These are phyloP conservation scores for Drosophila infuscata DNA, from an alignment of 2,888 invertebrate genomes.

Conservation along the genomic window DNA sequence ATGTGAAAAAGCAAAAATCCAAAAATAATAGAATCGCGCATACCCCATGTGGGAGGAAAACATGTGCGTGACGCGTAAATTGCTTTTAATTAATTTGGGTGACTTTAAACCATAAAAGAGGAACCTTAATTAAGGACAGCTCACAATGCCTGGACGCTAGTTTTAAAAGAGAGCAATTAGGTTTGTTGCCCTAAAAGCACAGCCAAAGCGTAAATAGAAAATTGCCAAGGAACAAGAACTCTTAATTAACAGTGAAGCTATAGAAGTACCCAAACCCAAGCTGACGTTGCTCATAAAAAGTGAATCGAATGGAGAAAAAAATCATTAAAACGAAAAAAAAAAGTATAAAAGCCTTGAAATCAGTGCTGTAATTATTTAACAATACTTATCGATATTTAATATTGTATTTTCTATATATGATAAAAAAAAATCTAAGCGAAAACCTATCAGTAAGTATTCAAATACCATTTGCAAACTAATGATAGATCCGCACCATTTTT, in stretches of 20 bases:
- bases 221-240: constrained; percentile 24
- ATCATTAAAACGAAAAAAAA: not conserved
- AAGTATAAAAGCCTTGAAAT: not conserved
- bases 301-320: not conserved
- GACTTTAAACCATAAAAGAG: constrained; percentile 59
- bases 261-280: not conserved
- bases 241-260: constrained; percentile 21
- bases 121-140: constrained; percentile 31
- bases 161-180: constrained; percentile 57
- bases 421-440: too few relatives aligned
- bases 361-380: not conserved
- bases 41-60: constrained; percentile 51
- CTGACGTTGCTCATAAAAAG: not conserved
- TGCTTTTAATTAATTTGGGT: constrained; percentile 72
- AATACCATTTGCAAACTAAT: not conserved
- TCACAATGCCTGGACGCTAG: constrained; percentile 20
- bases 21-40: constrained; percentile 49
- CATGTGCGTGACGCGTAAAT: constrained; percentile 66
- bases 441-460: not conserved
- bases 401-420: too few relatives aligned
- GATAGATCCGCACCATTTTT: not conserved
- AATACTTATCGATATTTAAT: not conserved
- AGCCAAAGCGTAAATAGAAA: constrained; percentile 17
- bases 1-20: not conserved
- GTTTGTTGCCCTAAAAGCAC: constrained; percentile 29